A percentile compares a stretch with the other conserved stretches of the same genome.
Evolutionary conservation across 2,797 vertebrate genomes (phyloP).

Genomic region (Poeciliopsis gracilis): DNA sequence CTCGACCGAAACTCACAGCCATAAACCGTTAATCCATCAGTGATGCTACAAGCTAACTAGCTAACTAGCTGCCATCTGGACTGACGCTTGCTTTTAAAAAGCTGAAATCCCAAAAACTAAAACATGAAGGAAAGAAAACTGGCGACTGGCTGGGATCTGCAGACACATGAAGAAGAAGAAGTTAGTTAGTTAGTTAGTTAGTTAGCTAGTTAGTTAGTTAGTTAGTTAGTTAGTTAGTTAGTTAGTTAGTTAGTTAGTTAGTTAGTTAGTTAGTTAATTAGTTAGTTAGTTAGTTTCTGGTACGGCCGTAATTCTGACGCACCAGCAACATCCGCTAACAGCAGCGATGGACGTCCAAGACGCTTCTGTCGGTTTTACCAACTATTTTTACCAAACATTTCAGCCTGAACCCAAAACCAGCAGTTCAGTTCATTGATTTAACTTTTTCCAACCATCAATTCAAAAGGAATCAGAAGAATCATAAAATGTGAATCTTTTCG

Average conservation of each 20-base stretch:
- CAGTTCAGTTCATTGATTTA: not conserved
- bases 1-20: not conserved
- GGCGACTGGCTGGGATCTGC: no score
- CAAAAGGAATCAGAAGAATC: not conserved
- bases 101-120: not conserved
- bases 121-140: no score
- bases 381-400: not conserved
- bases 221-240: no score
- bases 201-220: no score
- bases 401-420: not conserved
- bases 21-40: not conserved
- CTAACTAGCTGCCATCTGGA: not conserved
- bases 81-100: not conserved
- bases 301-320: not conserved
- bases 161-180: no score
- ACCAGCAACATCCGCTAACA: no score
- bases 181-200: no score
- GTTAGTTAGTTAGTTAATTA: no score
- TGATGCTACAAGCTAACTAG: not conserved
- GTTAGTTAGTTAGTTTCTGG: not conserved
- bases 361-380: not conserved
- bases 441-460: not conserved
- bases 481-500: not conserved
- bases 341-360: no score
- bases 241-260: no score